Conservation (phyloP, 1,140 invertebrate species). For the Caenorhabditis briggsae region DNA sequence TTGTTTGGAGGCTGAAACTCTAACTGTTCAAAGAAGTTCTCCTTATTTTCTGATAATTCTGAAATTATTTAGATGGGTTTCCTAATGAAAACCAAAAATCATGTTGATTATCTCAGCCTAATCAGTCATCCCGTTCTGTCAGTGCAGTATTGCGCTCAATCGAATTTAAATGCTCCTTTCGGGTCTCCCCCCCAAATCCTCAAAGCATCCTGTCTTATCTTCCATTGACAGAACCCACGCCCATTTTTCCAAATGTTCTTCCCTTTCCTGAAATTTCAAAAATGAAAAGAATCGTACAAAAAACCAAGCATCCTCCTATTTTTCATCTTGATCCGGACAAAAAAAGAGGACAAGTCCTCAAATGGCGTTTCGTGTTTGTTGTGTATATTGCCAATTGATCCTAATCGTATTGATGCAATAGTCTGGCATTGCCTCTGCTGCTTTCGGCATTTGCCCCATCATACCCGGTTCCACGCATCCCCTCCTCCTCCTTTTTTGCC, state of each 20-base stretch:
- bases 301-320: not conserved
- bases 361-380: constrained; percentile 47
- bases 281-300: constrained; percentile 18
- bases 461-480: constrained; percentile 1
- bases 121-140: too few relatives aligned
- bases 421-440: constrained; percentile 46
- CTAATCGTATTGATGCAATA: constrained; percentile 51
- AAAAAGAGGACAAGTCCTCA: constrained; percentile 10
- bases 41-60: too few relatives aligned
- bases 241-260: not conserved
- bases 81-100: too few relatives aligned
- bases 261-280: not conserved
- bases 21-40: too few relatives aligned
- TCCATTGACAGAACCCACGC: not conserved
- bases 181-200: not conserved
- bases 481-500: constrained; percentile 1
- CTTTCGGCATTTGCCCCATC: not conserved
- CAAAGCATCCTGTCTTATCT: too few relatives aligned
- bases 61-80: too few relatives aligned
- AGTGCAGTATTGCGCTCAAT: too few relatives aligned
- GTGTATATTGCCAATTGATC: constrained; percentile 39
- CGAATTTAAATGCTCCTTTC: too few relatives aligned
- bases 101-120: too few relatives aligned
- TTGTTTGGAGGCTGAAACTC: too few relatives aligned
- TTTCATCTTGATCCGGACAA: constrained; percentile 32